Evolutionary conservation across 2,888 invertebrate genomes (phyloP), one percentile per base, ranked within the genome.

Genomic region (Ptilodon capucinus): DNA sequence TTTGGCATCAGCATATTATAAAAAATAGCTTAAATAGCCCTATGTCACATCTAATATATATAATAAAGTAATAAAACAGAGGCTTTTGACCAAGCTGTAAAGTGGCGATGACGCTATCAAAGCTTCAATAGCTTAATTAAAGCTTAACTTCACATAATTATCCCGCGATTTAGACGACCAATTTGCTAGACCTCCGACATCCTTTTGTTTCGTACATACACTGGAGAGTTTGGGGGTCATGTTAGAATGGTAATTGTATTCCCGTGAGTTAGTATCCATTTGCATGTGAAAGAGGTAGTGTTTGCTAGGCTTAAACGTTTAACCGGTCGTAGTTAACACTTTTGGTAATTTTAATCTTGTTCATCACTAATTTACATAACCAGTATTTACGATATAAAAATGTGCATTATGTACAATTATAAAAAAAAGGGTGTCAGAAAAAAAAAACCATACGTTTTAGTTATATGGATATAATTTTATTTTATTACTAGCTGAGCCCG

Each of bases 201-300:
- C 42, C 42, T 51, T 50, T 45, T 51, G 46, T 41, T 18, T 42
- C 44, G 19, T 40, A 42, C 51, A 45, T 42, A 34, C 40, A 44
- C 46, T 41, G 30, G 54, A 51, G 54, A 65, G 49, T 50, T 44
- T 45, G 48, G 28, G 50, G 71, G 21, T 64, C 72, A 54, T 34
- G 23, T 45, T 56, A 54, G 16, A 43, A 19, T 68, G 64, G 73
- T 34, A 49, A 51, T 44, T 43, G 51, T 67, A 68, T 67, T 57
- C 57, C 57, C 49, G 54, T 52, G 64, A 68, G 65, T 66, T 65
- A 60, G 60, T 49, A 48, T 51, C 43, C 51, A 79, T 79, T 79
- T 76, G 74, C 77, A 77, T 79, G 61, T 71, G 65, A 77, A 76
- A 79, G 74, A 71, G 71, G 57, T 57, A 45, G 57, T 69, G 71